A percentile compares a stretch with the other conserved stretches of the same genome.
phyloP scores from a whole-genome alignment of 30 jellyfish, hydroid and myxozoan genomes.

The Clytia hemisphaerica region DNA sequence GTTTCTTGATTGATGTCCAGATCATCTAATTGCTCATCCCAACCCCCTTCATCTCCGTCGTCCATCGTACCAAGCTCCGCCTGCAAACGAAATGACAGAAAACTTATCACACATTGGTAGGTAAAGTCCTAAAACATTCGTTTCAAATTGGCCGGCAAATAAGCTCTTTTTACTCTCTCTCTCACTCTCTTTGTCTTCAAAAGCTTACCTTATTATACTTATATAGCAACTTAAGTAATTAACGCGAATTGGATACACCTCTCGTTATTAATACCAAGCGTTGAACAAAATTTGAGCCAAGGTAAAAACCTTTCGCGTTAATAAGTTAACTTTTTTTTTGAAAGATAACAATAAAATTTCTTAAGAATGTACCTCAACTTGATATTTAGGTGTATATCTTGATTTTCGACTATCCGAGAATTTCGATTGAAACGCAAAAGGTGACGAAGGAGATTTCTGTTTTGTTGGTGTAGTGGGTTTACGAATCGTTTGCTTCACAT shows the following conservation, averaged over 20 bases:
- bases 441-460: not conserved
- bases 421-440: not conserved
- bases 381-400: constrained; percentile 14
- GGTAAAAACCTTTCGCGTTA: too few species aligned
- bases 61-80: constrained; percentile 34
- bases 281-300: too few species aligned
- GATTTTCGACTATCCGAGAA: not conserved
- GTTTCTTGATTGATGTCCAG: constrained; percentile 12
- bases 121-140: not conserved
- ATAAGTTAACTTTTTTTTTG: too few species aligned
- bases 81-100: not conserved
- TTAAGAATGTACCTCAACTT: constrained; percentile 5
- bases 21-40: constrained; percentile 34
- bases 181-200: too few species aligned
- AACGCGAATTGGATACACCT: too few species aligned
- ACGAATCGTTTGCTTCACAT: constrained; percentile 3
- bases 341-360: not conserved
- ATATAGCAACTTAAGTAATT: too few species aligned
- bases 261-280: too few species aligned
- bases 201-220: too few species aligned
- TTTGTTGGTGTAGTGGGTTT: constrained; percentile 8
- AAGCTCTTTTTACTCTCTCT: not conserved
- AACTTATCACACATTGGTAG: not conserved
- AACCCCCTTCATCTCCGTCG: constrained; percentile 26
- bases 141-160: not conserved